A percentile compares a stretch with the other conserved stretches of the same genome.
Conservation (phyloP, 2,797 vertebrate genomes). For the Poecilia gillii region DNA sequence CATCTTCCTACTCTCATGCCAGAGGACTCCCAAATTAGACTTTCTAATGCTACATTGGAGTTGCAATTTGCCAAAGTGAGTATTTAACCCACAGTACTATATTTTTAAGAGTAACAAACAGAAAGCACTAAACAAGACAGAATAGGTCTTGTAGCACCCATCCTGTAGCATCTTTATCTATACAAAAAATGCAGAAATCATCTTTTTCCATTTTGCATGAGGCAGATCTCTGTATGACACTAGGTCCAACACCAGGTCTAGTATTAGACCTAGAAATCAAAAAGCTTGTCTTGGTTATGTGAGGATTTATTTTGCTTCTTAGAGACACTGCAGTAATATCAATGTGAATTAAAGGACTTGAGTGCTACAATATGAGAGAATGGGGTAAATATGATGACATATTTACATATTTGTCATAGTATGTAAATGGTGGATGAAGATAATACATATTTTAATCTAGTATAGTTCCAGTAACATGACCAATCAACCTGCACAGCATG, state of each 20-base stretch:
- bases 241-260: neutral
- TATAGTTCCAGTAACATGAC: neutral
- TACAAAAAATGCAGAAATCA: neutral
- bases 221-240: neutral
- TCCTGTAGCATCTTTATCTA: neutral
- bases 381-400: neutral
- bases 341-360: neutral
- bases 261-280: neutral
- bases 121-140: neutral
- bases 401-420: neutral
- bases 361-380: neutral
- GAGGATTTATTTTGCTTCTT: neutral
- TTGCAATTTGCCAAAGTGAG: constrained; percentile 23
- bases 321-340: neutral
- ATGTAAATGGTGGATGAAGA: neutral
- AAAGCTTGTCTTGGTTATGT: neutral
- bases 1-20: constrained; percentile 21
- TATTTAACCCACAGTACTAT: neutral
- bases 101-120: constrained; percentile 26
- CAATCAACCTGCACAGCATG: neutral
- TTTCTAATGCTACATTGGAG: constrained; percentile 19
- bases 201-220: neutral
- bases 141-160: neutral
- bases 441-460: neutral
- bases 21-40: constrained; percentile 10